phyloP scores from a whole-genome alignment of 1,140 invertebrate species.

The Globodera rostochiensis region DNA sequence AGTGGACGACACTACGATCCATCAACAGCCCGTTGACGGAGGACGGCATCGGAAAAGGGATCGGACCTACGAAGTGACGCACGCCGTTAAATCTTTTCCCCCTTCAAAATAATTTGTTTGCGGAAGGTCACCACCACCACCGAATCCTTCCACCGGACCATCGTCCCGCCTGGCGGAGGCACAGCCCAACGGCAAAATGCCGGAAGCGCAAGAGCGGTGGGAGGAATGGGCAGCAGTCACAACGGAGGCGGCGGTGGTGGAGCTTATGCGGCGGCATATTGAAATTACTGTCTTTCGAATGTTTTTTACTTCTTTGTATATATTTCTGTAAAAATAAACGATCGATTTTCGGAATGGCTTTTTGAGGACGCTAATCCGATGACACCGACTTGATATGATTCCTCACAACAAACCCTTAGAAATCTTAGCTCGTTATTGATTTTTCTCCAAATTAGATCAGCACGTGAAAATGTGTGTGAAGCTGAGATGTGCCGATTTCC shows the following conservation, averaged over 20 bases:
- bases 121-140: conserved; percentile 56
- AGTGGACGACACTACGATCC: conserved; percentile 9
- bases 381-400: too few relatives aligned
- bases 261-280: conserved; percentile 16
- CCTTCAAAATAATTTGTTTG: background rate
- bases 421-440: too few relatives aligned
- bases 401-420: too few relatives aligned
- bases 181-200: conserved; percentile 33
- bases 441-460: too few relatives aligned
- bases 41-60: conserved; percentile 57
- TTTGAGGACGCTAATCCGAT: too few relatives aligned
- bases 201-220: background rate
- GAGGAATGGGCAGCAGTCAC: background rate
- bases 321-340: too few relatives aligned
- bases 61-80: conserved; percentile 61
- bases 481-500: too few relatives aligned
- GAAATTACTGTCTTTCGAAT: background rate
- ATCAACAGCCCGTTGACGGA: conserved; percentile 29
- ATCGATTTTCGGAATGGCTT: too few relatives aligned
- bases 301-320: too few relatives aligned
- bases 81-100: background rate
- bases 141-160: conserved; percentile 64
- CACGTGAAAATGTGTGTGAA: too few relatives aligned
- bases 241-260: background rate
- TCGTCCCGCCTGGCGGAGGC: conserved; percentile 37